Evolutionary conservation across 2,888 invertebrate genomes (phyloP).

Genomic region (Drosophila eohydei): DNA sequence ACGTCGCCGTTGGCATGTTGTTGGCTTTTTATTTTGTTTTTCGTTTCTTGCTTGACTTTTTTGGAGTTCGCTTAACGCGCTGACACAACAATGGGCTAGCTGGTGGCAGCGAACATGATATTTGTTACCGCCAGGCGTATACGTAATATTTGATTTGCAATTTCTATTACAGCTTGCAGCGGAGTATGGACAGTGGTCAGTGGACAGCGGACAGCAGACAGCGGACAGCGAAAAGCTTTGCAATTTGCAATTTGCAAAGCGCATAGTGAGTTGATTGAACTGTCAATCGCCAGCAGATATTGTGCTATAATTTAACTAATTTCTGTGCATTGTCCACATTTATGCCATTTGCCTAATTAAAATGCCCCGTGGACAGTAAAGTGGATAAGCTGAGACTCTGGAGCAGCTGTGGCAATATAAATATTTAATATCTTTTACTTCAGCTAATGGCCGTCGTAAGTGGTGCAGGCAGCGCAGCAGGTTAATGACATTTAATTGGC

Average conservation of each 20-base stretch:
- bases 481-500: constrained; percentile 77
- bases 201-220: constrained; percentile 1
- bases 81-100: constrained; percentile 74
- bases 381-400: constrained; percentile 15
- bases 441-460: constrained; percentile 53
- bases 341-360: constrained; percentile 76
- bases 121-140: constrained; percentile 52
- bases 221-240: constrained; percentile 2
- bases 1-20: constrained; percentile 57
- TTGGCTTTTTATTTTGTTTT: constrained; percentile 43
- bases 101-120: constrained; percentile 47
- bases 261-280: constrained; percentile 70
- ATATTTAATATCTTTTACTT: constrained; percentile 60
- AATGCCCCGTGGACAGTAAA: constrained; percentile 36
- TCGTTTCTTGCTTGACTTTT: constrained; percentile 34
- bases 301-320: constrained; percentile 65
- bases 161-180: constrained; percentile 52
- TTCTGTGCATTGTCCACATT: constrained; percentile 61
- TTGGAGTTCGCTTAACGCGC: constrained; percentile 51
- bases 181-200: not conserved
- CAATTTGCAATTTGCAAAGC: constrained; percentile 49
- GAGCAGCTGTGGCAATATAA: constrained; percentile 49
- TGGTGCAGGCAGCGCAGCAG: constrained; percentile 46
- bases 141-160: constrained; percentile 75
- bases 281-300: constrained; percentile 65